These are phyloP conservation scores for Agriopis aurantiaria DNA, from an alignment of 2,888 invertebrate species.

Conservation along the genomic window DNA sequence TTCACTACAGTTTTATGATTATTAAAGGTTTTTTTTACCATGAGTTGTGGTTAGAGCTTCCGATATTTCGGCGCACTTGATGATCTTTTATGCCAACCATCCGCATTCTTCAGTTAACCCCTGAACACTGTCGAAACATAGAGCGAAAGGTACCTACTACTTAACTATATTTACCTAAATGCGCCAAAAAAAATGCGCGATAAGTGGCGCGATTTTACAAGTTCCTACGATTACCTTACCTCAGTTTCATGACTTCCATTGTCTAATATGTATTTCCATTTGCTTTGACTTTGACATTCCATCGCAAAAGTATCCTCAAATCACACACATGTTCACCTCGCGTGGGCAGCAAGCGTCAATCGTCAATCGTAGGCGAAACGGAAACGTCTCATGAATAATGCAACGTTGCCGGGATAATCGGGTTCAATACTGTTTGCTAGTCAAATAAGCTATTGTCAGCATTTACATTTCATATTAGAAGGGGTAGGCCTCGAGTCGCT, in stretches of 20 bases:
- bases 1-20: too few species aligned
- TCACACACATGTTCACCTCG: constrained; percentile 5
- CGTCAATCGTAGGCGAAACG: constrained; percentile 59
- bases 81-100: too few species aligned
- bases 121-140: too few species aligned
- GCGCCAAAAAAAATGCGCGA: background rate
- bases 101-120: too few species aligned
- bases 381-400: constrained; percentile 80
- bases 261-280: background rate
- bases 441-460: constrained; percentile 81
- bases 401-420: constrained; percentile 71
- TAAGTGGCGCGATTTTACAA: too few species aligned
- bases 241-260: too few species aligned
- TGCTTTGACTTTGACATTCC: background rate
- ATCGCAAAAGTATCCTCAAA: background rate
- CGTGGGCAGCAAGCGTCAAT: constrained; percentile 55
- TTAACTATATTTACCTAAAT: too few species aligned
- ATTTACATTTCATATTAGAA: constrained; percentile 67
- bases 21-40: too few species aligned
- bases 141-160: background rate
- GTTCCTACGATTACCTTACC: background rate
- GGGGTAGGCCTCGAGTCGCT: constrained; percentile 18
- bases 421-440: constrained; percentile 80
- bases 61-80: too few species aligned
- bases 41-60: too few species aligned